Conservation (phyloP, 2,113 vertebrate species). For the Octodon degus region DNA sequence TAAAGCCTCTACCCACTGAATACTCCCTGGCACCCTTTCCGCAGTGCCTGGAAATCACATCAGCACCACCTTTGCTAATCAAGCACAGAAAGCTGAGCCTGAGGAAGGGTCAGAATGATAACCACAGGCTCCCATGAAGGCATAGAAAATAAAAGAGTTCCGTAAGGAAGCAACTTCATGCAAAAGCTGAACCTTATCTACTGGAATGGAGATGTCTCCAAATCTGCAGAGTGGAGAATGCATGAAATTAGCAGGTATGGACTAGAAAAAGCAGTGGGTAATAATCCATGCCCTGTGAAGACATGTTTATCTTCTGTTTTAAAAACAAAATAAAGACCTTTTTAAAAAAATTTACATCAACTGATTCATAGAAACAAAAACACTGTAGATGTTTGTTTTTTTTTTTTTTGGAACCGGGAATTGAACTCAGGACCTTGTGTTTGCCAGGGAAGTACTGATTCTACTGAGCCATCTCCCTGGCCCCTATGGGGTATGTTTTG, state of each 20-base stretch:
- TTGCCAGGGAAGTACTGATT: no score
- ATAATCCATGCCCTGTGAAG: no score
- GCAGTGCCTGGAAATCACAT: not conserved
- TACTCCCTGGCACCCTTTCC: not conserved
- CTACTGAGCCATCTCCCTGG: no score
- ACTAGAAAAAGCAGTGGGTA: not conserved
- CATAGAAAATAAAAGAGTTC: not conserved
- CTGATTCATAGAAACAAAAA: not conserved
- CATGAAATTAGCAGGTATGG: accelerated
- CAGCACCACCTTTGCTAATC: not conserved
- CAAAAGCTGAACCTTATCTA: not conserved
- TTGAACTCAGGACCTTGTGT: no score
- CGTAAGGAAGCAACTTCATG: not conserved
- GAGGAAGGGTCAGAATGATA: not conserved
- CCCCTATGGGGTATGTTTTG: not conserved
- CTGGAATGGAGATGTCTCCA: not conserved
- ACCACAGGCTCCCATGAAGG: not conserved
- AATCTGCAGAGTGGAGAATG: accelerated
- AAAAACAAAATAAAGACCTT: not conserved
- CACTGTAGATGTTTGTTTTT: no score
- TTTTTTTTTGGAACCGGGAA: no score
- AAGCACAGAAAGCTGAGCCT: not conserved
- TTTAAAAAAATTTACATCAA: not conserved
- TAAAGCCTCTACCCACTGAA: not conserved
- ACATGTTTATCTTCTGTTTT: not conserved